A percentile compares a stretch with the other conserved stretches of the same genome.
phyloP scores from a whole-genome alignment of 1,140 invertebrate species.

The Heterodera schachtii region DNA sequence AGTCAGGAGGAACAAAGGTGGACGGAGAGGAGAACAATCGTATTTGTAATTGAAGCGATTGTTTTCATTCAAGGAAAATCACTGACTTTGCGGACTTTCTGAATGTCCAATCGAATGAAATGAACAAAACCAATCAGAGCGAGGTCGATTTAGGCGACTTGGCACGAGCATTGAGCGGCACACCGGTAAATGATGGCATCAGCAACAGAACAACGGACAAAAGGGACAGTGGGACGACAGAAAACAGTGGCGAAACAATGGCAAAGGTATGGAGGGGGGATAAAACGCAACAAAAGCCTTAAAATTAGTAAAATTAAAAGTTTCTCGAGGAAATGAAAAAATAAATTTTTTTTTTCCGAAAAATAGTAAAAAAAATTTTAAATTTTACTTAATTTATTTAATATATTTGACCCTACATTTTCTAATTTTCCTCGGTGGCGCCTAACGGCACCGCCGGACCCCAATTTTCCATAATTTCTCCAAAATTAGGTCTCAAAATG shows the following conservation, averaged over 20 bases:
- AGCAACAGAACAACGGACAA: background rate
- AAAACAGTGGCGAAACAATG: background rate
- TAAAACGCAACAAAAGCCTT: too few species aligned
- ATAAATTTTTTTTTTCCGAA: too few species aligned
- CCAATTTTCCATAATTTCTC: too few species aligned
- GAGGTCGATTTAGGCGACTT: constrained; percentile 23
- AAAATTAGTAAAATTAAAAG: too few species aligned
- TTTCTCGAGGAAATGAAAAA: too few species aligned
- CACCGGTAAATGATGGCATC: background rate
- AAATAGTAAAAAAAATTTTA: too few species aligned
- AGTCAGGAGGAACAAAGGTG: constrained; percentile 80
- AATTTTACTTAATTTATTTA: too few species aligned
- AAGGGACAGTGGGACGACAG: background rate
- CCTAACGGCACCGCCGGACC: too few species aligned
- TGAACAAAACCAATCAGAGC: background rate
- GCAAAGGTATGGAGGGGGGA: background rate
- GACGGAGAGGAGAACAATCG: constrained; percentile 67
- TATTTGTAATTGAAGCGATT: background rate
- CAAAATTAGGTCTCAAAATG: too few species aligned
- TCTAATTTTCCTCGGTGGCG: too few species aligned
- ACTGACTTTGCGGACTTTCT: constrained; percentile 41
- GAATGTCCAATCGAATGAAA: background rate
- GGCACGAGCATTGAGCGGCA: background rate
- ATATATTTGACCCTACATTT: too few species aligned
- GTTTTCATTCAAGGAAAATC: constrained; percentile 42